Evolutionary conservation across 2,797 vertebrate species (phyloP).

Genomic region (Triplophysa bombifrons): DNA sequence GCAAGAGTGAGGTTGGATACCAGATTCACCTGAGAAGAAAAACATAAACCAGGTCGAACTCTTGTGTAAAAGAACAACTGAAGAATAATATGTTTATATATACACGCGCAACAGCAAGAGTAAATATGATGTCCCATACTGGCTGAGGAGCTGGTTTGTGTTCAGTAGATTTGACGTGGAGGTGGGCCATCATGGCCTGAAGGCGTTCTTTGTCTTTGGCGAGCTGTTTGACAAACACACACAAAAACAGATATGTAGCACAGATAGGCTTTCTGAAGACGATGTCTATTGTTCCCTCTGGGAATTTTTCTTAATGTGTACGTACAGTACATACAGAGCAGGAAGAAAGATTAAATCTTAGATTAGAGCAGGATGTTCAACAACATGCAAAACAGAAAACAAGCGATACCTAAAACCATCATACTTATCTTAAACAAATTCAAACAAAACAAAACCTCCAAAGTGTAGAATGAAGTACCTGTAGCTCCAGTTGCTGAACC

Average conservation of each 20-base stretch:
- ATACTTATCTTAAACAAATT: background rate
- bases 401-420: background rate
- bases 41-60: background rate
- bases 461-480: conserved; percentile 73
- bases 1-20: conserved; percentile 89
- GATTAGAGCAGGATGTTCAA: conserved; percentile 31
- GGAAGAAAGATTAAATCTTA: conserved; percentile 29
- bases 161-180: conserved; percentile 94
- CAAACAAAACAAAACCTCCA: background rate
- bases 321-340: conserved; percentile 10
- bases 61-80: background rate
- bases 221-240: conserved; percentile 76
- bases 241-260: conserved; percentile 25
- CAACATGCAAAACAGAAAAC: conserved; percentile 24
- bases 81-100: background rate
- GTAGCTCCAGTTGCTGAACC: conserved; percentile 97
- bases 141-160: conserved; percentile 93
- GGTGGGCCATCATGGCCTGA: conserved; percentile 99
- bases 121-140: conserved; percentile 72
- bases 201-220: conserved; percentile 98
- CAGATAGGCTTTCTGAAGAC: background rate
- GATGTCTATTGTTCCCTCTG: background rate
- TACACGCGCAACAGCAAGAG: background rate
- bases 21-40: conserved; percentile 83
- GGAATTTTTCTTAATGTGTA: conserved; percentile 5